A percentile compares a stretch with the other conserved stretches of the same genome.
These are phyloP conservation scores for Ceratina australensis DNA, from an alignment of 1,140 invertebrate species.

Conservation along the genomic window DNA sequence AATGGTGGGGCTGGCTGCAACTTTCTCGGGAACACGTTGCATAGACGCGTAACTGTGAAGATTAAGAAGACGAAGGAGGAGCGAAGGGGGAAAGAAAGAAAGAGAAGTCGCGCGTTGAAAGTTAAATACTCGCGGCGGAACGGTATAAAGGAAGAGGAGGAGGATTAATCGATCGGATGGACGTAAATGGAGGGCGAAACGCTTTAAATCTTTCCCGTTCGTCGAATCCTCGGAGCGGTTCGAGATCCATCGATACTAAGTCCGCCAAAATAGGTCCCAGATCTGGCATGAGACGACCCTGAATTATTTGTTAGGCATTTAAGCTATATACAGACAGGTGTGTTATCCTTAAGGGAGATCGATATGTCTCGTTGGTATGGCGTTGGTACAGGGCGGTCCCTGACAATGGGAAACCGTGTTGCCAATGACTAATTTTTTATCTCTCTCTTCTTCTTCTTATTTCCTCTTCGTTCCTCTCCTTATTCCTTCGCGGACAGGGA, in stretches of 20 bases:
- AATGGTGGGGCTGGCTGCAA: background rate
- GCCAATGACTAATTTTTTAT: constrained; percentile 62
- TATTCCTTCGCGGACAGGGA: constrained; percentile 76
- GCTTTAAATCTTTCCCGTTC: constrained; percentile 41
- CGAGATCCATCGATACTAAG: constrained; percentile 52
- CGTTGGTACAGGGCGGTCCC: constrained; percentile 65
- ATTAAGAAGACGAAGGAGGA: background rate
- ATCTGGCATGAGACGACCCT: constrained; percentile 71
- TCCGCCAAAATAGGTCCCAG: constrained; percentile 68
- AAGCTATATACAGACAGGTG: constrained; percentile 75
- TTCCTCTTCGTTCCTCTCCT: constrained; percentile 40
- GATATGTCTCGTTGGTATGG: constrained; percentile 77
- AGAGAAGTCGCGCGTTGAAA: background rate
- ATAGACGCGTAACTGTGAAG: background rate
- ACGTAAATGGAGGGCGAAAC: constrained; percentile 32
- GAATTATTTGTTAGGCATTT: constrained; percentile 73
- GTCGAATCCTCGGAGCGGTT: constrained; percentile 24
- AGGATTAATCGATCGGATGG: constrained; percentile 11
- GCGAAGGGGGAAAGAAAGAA: background rate
- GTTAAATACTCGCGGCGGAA: background rate
- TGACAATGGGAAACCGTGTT: constrained; percentile 67
- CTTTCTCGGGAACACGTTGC: background rate
- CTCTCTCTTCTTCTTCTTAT: background rate
- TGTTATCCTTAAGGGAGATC: constrained; percentile 69
- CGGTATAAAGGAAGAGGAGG: background rate